Evolutionary conservation across 2,797 vertebrate species (phyloP).

Genomic region (Danio kyathit): DNA sequence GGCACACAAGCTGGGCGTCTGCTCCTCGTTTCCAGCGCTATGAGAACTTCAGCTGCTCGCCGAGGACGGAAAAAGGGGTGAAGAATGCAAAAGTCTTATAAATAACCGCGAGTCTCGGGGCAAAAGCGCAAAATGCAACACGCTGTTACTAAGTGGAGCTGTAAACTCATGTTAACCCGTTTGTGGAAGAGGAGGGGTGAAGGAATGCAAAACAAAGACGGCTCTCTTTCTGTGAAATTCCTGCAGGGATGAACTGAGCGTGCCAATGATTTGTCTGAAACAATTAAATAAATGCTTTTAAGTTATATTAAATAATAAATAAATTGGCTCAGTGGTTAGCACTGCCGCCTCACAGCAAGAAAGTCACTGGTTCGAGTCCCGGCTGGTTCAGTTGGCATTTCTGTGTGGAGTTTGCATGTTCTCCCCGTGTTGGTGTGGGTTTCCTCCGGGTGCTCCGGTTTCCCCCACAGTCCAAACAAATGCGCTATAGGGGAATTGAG

Average conservation of each 20-base stretch:
- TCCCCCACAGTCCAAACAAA: too few relatives aligned
- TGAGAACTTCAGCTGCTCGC: conserved; percentile 83
- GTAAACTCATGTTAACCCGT: conserved; percentile 51
- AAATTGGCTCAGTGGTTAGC: too few relatives aligned
- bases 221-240: conserved; percentile 75
- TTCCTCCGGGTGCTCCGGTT: too few relatives aligned
- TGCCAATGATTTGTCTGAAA: conserved; percentile 72
- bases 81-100: conserved; percentile 84
- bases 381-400: too few relatives aligned
- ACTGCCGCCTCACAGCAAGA: too few relatives aligned
- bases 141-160: conserved; percentile 86
- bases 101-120: conserved; percentile 86
- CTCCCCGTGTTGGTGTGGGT: too few relatives aligned
- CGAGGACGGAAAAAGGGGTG: conserved; percentile 58
- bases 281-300: too few relatives aligned
- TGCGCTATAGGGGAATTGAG: too few relatives aligned
- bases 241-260: conserved; percentile 70
- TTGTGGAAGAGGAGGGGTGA: conserved; percentile 21
- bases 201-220: conserved; percentile 73
- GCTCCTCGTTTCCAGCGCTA: conserved; percentile 76
- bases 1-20: conserved; percentile 74
- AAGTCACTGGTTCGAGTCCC: too few relatives aligned
- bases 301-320: too few relatives aligned
- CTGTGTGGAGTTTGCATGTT: too few relatives aligned
- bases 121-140: conserved; percentile 85